Evolutionary conservation across 2,888 invertebrate genomes (phyloP).

Genomic region (Alloscopus bannaensis): DNA sequence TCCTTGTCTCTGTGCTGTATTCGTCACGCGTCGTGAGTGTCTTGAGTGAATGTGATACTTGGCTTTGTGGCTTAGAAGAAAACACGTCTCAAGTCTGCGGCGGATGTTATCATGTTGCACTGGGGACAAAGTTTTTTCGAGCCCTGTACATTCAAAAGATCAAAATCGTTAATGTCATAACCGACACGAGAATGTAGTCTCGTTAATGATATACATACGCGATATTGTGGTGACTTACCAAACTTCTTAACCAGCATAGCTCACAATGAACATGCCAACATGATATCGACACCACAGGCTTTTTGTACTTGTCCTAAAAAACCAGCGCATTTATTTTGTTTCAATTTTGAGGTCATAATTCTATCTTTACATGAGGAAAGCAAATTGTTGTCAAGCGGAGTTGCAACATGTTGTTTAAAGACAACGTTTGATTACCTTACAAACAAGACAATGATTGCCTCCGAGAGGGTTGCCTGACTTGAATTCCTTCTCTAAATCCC

Average conservation of each 20-base stretch:
- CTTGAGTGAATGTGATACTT: no score
- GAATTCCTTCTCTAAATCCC: conserved; percentile 82
- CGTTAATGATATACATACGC: not conserved
- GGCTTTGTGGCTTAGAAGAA: conserved; percentile 93
- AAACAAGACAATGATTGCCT: conserved; percentile 87
- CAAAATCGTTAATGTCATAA: not conserved
- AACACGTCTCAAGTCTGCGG: conserved; percentile 89
- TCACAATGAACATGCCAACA: conserved; percentile 99
- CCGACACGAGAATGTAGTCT: not conserved
- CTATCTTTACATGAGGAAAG: no score
- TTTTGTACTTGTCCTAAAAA: conserved; percentile 84
- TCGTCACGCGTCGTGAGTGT: no score
- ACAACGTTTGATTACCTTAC: conserved; percentile 80
- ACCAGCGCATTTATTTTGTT: not conserved
- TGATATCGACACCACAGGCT: conserved; percentile 93
- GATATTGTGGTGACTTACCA: no score
- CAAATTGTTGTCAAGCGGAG: not conserved
- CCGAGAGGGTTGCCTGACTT: conserved; percentile 75
- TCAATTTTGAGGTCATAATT: no score
- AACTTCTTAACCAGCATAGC: conserved; percentile 84
- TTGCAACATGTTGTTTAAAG: not conserved
- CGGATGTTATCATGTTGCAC: conserved; percentile 94
- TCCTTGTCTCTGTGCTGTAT: no score
- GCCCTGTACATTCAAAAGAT: conserved; percentile 78
- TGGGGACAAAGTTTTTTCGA: conserved; percentile 96